Evolutionary conservation across 2,888 invertebrate species (phyloP).

Genomic region (Campoletis raptor): DNA sequence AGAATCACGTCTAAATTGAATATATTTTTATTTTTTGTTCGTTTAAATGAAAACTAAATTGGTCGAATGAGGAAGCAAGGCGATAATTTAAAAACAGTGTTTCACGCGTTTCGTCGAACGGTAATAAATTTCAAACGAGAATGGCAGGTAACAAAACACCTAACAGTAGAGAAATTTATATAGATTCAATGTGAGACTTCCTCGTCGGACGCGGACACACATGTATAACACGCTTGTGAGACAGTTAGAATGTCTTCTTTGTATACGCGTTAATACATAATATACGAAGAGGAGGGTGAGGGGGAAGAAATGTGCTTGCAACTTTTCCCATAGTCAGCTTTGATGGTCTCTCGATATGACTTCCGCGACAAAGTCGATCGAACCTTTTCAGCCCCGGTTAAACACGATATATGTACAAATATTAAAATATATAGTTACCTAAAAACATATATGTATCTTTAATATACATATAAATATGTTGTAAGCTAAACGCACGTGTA

Average conservation of each 20-base stretch:
- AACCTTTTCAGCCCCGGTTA: constrained; percentile 46
- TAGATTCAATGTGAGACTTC: constrained; percentile 61
- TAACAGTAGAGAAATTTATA: constrained; percentile 28
- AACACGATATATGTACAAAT: background rate
- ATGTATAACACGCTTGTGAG: constrained; percentile 47
- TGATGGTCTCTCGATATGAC: constrained; percentile 51
- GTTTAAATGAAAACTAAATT: background rate
- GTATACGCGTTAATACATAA: constrained; percentile 40
- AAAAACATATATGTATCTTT: background rate
- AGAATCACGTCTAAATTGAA: background rate
- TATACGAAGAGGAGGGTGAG: constrained; percentile 9
- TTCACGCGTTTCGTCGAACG: constrained; percentile 51
- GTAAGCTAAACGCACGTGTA: too few species aligned
- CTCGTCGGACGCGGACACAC: constrained; percentile 56
- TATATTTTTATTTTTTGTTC: background rate
- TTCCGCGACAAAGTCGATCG: constrained; percentile 68
- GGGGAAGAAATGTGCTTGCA: constrained; percentile 48
- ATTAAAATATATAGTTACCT: background rate
- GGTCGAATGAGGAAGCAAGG: constrained; percentile 8
- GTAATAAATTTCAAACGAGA: constrained; percentile 49
- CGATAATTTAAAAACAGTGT: constrained; percentile 22
- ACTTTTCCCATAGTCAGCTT: constrained; percentile 53
- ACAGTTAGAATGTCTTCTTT: constrained; percentile 62
- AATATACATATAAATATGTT: background rate
- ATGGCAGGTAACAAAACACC: constrained; percentile 48